Evolutionary conservation across 1,140 invertebrate genomes (phyloP), one percentile per base, ranked within the genome.

Genomic region (Plectrocnemia conspersa): DNA sequence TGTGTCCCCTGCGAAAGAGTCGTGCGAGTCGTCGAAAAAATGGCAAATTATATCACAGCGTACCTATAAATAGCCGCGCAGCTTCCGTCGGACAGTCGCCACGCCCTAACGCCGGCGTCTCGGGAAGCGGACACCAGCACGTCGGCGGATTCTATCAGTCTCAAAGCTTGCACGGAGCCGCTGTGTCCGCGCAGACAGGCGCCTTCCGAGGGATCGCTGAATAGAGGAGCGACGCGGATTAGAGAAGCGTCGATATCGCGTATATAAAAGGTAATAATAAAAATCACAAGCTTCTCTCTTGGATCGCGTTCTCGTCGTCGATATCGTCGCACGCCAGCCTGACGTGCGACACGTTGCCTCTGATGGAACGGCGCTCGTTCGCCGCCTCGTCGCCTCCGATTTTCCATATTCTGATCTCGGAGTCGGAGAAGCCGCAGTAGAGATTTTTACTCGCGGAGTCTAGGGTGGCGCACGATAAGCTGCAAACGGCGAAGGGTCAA

Each of bases 41-140:
- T n/a, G n/a, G n/a, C n/a, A n/a, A n/a, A n/a, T n/a, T n/a, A n/a
- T n/a, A n/a, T n/a, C n/a, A n/a, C n/a, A 21, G 11, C 9, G 7
- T 70, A 84, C 83, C 80, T 82, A 65, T 88, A 88, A 58, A 86
- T 76, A 33, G 81, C 77, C 9, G 79, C 81, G 68, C 84, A 87
- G 7, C 79, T 77, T 58, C 82, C 81, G 66, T 84, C 82, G 29
- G 77, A 73, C 0, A 85, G 70, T 56, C 77, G 74, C 86, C 86
- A 88, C 9, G 82, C 80, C 64, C 84, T 73, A 79, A 90, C 82
- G 27, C 84, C 85, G 48, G 76, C 79, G 68, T 92, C 89, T 66
- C 86, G 83, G 22, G 88, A 90, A 29, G 82, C 82, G 16, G 87
- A 88, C 40, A 91, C 68, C 27, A 91, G 68, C 56, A 85, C 70